Evolutionary conservation across 2,888 invertebrate species (phyloP), one percentile per base, ranked within the genome.

Genomic region (Drosophila putrida): DNA sequence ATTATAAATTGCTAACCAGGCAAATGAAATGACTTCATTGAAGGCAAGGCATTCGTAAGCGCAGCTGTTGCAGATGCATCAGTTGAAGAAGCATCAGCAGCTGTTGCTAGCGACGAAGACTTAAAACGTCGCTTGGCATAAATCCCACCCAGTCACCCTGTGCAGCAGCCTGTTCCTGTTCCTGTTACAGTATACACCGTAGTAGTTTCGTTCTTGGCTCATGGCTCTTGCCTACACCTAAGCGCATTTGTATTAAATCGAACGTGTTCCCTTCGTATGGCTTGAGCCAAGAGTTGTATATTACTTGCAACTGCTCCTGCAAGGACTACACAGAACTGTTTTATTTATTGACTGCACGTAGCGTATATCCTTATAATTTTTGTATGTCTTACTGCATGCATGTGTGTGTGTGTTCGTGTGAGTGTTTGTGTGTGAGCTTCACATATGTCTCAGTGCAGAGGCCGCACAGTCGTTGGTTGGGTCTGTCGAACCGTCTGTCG

Each of bases 261-360:
- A 84, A 84, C 89, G 82, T 88, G 89, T 86, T 86, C 53, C 71
- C 61, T 62, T 70, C 70, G 68, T 69, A 66, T 53, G 58, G 53
- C 63, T 70, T 72, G 61, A 66, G 63, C 80, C 62, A 70, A 63
- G 63, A 66, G 53, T 54, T 59, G 57, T 59, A 36, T 43, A 58
- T 55, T 57, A 44, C 59, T 53, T 60, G 58, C 66, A 38, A 43
- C 43, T 28, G 59, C 55, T 60, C 25, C 51, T 33, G 69, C 65
- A 66, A 77, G 82, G 64, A 71, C 60, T 78, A 65, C 80, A 81
- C 78, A 70, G 59, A 75, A 82, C 83, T 88, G 88, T 86, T 88
- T 88, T 88, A 84, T 88, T 84, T 84, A 84, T 84, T 84, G 87
- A 88, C 87, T 86, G 80, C 83, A 84, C 83, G 83, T 84, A 86